These are phyloP conservation scores for Proales similis DNA, from an alignment of 1,140 invertebrate genomes.

Conservation along the genomic window DNA sequence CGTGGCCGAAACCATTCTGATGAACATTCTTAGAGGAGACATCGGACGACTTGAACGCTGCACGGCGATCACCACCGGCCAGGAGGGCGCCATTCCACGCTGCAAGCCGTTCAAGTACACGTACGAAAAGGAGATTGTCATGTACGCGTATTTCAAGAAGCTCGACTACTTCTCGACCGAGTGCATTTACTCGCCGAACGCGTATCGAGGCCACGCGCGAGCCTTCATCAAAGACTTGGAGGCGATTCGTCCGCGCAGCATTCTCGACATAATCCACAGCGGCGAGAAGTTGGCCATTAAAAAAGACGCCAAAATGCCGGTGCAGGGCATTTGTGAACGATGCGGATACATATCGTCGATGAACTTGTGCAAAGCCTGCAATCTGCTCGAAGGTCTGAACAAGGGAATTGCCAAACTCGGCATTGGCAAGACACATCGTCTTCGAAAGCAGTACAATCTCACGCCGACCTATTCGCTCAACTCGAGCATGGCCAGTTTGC, in stretches of 20 bases:
- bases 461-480: conserved; percentile 34
- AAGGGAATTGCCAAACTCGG: conserved; percentile 68
- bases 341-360: conserved; percentile 95
- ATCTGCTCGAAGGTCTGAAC: conserved; percentile 87
- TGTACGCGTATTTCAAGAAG: conserved; percentile 92
- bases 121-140: conserved; percentile 99
- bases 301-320: conserved; percentile 70
- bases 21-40: conserved; percentile 94
- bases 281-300: conserved; percentile 57
- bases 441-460: conserved; percentile 26
- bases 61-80: conserved; percentile 71
- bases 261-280: conserved; percentile 59
- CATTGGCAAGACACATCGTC: conserved; percentile 32
- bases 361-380: conserved; percentile 89
- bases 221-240: conserved; percentile 91
- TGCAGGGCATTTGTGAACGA: conserved; percentile 65
- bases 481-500: conserved; percentile 24
- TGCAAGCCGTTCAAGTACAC: conserved; percentile 97
- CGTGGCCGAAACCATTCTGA: conserved; percentile 93
- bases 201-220: conserved; percentile 85
- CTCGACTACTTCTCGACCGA: conserved; percentile 98
- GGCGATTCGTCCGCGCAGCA: conserved; percentile 79
- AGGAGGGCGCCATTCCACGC: conserved; percentile 64
- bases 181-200: conserved; percentile 95
- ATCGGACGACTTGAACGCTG: conserved; percentile 83